Percentiles rank a stretch among this genome's conserved stretches.
Conservation (phyloP, 2,888 invertebrate species). For the Melipona bicolor region DNA sequence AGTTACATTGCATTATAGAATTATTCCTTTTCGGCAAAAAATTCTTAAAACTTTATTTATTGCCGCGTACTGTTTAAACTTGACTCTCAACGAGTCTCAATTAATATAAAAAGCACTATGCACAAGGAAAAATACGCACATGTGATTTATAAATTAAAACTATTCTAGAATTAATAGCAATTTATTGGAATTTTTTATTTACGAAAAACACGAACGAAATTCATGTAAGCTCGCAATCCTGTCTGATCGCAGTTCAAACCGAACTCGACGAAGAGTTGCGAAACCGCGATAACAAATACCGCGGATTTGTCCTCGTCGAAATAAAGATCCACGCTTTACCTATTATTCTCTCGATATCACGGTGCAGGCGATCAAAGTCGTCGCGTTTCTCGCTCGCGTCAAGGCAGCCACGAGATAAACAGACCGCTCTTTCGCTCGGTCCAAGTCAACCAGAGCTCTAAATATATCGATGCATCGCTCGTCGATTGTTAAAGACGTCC, state of each 20-base stretch:
- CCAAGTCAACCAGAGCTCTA: constrained; percentile 13
- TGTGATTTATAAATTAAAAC: too few relatives aligned
- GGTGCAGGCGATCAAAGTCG: not conserved
- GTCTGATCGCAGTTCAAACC: not conserved
- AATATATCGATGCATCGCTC: constrained; percentile 24
- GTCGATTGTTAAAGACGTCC: not conserved
- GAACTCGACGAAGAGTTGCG: not conserved
- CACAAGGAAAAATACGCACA: too few relatives aligned
- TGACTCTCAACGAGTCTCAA: too few relatives aligned
- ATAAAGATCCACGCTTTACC: not conserved
- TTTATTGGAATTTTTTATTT: too few relatives aligned
- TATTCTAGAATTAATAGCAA: too few relatives aligned
- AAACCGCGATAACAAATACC: constrained; percentile 3
- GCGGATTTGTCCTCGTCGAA: not conserved
- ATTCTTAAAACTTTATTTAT: too few relatives aligned
- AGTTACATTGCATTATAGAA: too few relatives aligned
- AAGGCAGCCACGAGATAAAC: not conserved
- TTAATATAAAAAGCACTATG: too few relatives aligned
- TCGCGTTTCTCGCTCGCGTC: not conserved
- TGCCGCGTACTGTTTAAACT: too few relatives aligned
- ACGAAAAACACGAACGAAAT: too few relatives aligned
- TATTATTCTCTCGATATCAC: not conserved
- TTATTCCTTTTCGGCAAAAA: too few relatives aligned
- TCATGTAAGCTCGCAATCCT: not conserved
- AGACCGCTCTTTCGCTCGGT: constrained; percentile 2